phyloP scores from a whole-genome alignment of 1,140 invertebrate species.

The Lepidurus arcticus region DNA sequence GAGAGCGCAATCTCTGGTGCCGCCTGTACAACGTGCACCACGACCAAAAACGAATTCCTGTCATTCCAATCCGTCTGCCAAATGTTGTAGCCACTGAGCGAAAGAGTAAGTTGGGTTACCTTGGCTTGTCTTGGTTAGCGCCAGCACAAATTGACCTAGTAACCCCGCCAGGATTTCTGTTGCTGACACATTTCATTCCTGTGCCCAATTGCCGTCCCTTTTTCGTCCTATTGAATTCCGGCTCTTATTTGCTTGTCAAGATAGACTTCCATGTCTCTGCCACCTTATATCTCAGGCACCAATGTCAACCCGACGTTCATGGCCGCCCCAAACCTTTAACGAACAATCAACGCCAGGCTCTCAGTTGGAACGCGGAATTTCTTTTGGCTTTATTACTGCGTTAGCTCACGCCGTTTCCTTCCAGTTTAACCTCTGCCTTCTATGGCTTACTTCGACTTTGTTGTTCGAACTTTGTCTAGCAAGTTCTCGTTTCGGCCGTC shows the following conservation, averaged over 20 bases:
- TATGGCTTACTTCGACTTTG: no score
- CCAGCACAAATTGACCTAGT: constrained; percentile 15
- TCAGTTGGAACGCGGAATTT: no score
- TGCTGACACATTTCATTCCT: not conserved
- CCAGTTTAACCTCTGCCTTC: no score
- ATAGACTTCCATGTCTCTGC: not conserved
- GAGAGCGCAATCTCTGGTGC: not conserved
- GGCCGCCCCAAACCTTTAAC: not conserved
- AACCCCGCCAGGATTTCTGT: not conserved
- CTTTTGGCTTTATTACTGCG: not conserved
- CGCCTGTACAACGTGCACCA: not conserved
- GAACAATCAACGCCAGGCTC: not conserved
- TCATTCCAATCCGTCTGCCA: constrained; percentile 18
- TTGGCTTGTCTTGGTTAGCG: not conserved
- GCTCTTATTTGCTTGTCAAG: not conserved
- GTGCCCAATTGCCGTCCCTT: not conserved
- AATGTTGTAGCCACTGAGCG: not conserved
- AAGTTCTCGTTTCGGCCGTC: no score
- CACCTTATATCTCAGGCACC: not conserved
- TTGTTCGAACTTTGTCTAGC: no score
- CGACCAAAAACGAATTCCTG: not conserved
- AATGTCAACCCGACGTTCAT: not conserved
- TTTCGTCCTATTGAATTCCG: not conserved
- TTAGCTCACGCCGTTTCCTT: not conserved
- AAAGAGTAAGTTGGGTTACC: not conserved